Evolutionary conservation across 2,113 vertebrate genomes (phyloP), one percentile per base, ranked within the genome.

Genomic region (Entelurus aequoreus): DNA sequence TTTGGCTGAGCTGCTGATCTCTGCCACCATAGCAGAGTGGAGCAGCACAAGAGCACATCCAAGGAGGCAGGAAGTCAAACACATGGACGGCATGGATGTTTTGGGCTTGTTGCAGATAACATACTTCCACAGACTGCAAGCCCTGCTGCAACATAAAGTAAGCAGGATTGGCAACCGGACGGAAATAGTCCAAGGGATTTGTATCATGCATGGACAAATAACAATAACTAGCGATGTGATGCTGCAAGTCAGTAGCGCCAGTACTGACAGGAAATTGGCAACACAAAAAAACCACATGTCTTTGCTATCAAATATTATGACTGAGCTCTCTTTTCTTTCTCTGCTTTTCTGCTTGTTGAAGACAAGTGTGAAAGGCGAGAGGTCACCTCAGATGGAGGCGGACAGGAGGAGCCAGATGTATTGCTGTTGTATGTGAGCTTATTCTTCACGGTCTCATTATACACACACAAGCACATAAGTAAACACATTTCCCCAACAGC

Each of bases 361-460:
- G 40, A 61, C 19, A 11, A 49, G 55, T 54, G 52, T 50, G 47
- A 54, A 65, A 50, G 68, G 67, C 49, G 64, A 77, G 71, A 72
- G 76, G 69, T 65, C 54, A 63, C 53, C 62, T 60, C 54, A 65
- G 71, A 74, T 36, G 60, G 49, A 65, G 46, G 19, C 53, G 10
- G 63, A 66, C 28, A 70, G 60, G 40, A 77, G 61, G 63, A 60
- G 54, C 75, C 53, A 69, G 72, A 82, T 79, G 51, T 63, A 63
- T 47, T 76, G 60, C 68, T 66, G 77, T 72, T 79, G 69, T 71
- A 69, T 60, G 70, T 57, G 67, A 77, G 62, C 10, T 48, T 74
- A 77, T 79, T 82, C 66, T 74, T 81, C 66, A 81, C 60, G 64
- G 76, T 81, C 80, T 81, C 68, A 74, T 74, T 76, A 81, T 35